Percentiles rank a stretch among this genome's conserved stretches.
Conservation (phyloP, 1,140 invertebrate genomes). For the Megathymus violae region DNA sequence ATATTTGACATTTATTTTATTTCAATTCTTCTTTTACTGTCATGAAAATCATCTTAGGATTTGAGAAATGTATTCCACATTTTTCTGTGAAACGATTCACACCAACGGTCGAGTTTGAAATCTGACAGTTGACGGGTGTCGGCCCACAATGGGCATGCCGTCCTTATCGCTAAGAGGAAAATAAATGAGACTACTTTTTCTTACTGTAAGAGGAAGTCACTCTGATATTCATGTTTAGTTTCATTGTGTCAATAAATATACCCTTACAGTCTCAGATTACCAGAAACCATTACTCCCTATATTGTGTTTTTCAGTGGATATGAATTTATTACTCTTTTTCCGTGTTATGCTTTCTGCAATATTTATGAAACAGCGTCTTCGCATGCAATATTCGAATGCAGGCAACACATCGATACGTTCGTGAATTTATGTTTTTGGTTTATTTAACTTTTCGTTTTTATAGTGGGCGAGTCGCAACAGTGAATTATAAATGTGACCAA, state of each 20-base stretch:
- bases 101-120: conserved; percentile 49
- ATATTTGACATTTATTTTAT: no score
- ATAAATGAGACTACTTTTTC: conserved; percentile 75
- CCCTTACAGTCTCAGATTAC: conserved; percentile 12
- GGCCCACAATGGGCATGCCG: conserved; percentile 62
- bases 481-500: conserved; percentile 39
- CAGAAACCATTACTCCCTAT: conserved; percentile 4
- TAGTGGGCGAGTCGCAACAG: conserved; percentile 44
- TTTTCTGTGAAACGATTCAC: conserved; percentile 46
- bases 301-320: conserved; percentile 12
- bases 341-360: conserved; percentile 25
- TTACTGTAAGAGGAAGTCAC: conserved; percentile 58
- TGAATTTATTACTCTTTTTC: conserved; percentile 17
- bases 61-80: conserved; percentile 43
- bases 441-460: conserved; percentile 31
- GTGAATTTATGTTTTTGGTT: conserved; percentile 20
- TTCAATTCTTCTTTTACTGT: no score
- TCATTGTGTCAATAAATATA: conserved; percentile 46
- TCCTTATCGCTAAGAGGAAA: conserved; percentile 71
- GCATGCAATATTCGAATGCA: conserved; percentile 24
- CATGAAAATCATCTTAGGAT: not conserved
- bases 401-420: conserved; percentile 21
- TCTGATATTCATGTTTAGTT: conserved; percentile 51
- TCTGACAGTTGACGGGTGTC: conserved; percentile 71
- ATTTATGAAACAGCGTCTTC: conserved; percentile 30